Evolutionary conservation across 2,113 vertebrate genomes (phyloP).

Genomic region (Canis aureus): DNA sequence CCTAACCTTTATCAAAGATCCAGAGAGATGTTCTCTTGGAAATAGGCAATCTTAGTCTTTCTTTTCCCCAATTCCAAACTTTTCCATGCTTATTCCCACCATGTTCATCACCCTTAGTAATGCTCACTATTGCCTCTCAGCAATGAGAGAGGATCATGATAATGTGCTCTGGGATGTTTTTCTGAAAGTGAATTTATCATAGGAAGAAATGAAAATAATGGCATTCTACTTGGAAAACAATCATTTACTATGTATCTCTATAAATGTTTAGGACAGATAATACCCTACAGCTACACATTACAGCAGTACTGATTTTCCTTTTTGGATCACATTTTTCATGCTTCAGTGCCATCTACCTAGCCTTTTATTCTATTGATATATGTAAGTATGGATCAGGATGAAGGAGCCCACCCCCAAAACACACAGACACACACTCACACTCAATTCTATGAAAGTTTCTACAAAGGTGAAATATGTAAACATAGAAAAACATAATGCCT

Average conservation of each 20-base stretch:
- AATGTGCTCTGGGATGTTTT: background rate
- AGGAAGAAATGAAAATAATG: slow-evolving; percentile 16
- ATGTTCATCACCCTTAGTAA: background rate
- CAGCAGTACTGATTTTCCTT: background rate
- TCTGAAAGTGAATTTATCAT: background rate
- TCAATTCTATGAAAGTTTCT: background rate
- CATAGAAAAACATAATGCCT: background rate
- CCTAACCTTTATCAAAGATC: background rate
- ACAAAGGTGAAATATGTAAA: background rate
- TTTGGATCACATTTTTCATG: background rate
- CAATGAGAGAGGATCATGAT: background rate
- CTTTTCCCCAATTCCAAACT: background rate
- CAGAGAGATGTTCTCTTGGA: background rate
- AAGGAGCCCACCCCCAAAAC: background rate
- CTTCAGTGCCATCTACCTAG: background rate
- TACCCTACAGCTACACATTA: background rate
- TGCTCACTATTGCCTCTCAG: background rate
- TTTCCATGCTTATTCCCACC: background rate
- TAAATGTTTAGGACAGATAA: background rate
- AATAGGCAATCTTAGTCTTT: background rate
- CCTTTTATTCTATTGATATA: background rate
- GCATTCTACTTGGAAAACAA: background rate
- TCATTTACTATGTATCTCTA: background rate
- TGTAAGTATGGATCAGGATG: background rate
- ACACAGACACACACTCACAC: background rate